A percentile compares a stretch with the other conserved stretches of the same genome.
These are phyloP conservation scores for Homarus americanus DNA, from an alignment of 1,140 invertebrate genomes.

Conservation along the genomic window DNA sequence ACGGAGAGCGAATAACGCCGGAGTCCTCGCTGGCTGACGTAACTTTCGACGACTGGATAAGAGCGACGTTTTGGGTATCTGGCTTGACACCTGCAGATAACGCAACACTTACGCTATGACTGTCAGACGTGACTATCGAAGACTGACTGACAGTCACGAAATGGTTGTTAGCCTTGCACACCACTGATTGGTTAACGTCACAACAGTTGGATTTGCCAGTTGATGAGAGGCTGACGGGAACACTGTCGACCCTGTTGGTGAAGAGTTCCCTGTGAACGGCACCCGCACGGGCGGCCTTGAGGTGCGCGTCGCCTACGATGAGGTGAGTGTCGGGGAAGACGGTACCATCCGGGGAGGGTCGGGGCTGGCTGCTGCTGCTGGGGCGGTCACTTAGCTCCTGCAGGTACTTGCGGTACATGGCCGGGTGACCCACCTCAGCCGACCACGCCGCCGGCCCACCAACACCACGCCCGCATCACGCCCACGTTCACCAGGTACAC, in stretches of 20 bases:
- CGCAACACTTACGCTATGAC: not conserved
- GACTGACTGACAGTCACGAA: not conserved
- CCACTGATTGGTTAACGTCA: too few relatives aligned
- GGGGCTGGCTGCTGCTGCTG: not conserved
- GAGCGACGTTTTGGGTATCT: not conserved
- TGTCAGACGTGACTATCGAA: not conserved
- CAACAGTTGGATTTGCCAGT: not conserved
- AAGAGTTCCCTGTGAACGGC: constrained; percentile 31
- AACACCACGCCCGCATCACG: constrained; percentile 25
- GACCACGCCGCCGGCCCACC: not conserved
- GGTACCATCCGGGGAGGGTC: not conserved
- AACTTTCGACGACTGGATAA: not conserved
- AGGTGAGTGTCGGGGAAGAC: constrained; percentile 51
- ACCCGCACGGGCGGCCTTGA: constrained; percentile 49
- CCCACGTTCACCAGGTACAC: not conserved
- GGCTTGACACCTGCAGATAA: not conserved
- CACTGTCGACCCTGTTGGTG: not conserved
- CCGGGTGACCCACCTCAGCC: not conserved
- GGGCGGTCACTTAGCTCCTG: constrained; percentile 42
- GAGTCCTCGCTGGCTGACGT: not conserved
- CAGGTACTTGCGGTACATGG: constrained; percentile 68
- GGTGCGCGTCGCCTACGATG: constrained; percentile 55
- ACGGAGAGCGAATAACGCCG: not conserved
- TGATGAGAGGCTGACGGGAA: not conserved
- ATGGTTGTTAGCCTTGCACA: not conserved